A percentile compares a stretch with the other conserved stretches of the same genome.
Evolutionary conservation across 2,113 vertebrate species (phyloP).

Genomic region (Stegastes partitus): DNA sequence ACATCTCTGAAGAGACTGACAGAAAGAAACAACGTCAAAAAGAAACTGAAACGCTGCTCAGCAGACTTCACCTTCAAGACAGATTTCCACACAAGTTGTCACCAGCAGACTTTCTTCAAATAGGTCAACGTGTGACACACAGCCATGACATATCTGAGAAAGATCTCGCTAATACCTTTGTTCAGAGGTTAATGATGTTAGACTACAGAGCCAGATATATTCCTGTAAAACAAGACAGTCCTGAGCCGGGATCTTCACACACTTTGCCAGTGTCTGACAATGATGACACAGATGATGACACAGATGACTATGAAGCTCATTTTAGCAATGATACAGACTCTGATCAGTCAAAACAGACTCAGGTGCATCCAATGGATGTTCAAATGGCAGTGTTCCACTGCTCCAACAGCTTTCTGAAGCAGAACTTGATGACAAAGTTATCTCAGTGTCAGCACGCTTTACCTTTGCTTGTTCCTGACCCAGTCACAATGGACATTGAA

Average conservation of each 20-base stretch:
- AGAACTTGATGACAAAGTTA: slow-evolving; percentile 82
- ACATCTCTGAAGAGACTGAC: background rate
- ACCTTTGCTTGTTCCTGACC: slow-evolving; percentile 82
- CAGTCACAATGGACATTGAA: slow-evolving; percentile 64
- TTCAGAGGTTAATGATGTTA: slow-evolving; percentile 51
- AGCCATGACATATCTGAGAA: slow-evolving; percentile 44
- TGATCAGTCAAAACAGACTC: background rate
- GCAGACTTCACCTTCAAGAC: slow-evolving; percentile 49
- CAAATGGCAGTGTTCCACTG: slow-evolving; percentile 83
- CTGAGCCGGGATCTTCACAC: background rate
- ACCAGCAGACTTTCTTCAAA: slow-evolving; percentile 71
- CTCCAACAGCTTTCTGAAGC: slow-evolving; percentile 64
- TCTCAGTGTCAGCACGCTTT: slow-evolving; percentile 86
- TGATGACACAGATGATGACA: slow-evolving; percentile 8
- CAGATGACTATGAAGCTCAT: slow-evolving; percentile 41
- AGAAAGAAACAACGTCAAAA: background rate
- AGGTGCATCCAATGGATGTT: slow-evolving; percentile 82
- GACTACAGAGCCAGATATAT: slow-evolving; percentile 73
- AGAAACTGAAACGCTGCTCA: slow-evolving; percentile 24
- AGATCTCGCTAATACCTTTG: slow-evolving; percentile 75
- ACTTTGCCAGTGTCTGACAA: background rate
- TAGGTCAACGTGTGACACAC: slow-evolving; percentile 48
- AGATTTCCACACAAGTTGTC: slow-evolving; percentile 63
- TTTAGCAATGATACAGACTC: accelerated
- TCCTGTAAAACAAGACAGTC: slow-evolving; percentile 43